A percentile compares a stretch with the other conserved stretches of the same genome.
phyloP scores from a whole-genome alignment of 35 echinoderm and acorn worm species.

The Amphiura filiformis region DNA sequence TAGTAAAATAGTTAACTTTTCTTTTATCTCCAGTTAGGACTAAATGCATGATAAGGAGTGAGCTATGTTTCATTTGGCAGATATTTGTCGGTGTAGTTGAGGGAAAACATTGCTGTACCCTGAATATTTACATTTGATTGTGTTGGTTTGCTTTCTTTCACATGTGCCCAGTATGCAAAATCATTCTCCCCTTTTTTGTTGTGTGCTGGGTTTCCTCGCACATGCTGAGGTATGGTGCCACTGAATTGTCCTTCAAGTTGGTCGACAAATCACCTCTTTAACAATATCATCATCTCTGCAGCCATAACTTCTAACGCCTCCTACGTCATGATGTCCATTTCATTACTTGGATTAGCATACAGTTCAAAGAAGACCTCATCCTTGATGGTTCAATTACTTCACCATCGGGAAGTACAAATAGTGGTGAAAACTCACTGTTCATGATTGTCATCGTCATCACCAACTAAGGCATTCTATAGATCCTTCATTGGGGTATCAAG shows the following conservation, averaged over 20 bases:
- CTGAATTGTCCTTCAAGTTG: neutral
- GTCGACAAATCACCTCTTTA: neutral
- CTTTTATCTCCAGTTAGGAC: no score
- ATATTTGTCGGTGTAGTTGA: neutral
- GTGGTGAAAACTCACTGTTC: neutral
- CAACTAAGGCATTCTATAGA: no score
- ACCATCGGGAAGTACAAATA: neutral
- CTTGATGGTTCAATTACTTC: neutral
- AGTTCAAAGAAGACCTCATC: neutral
- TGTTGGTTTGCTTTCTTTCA: neutral
- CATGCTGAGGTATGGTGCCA: neutral
- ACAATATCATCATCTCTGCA: neutral
- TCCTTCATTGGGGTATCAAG: no score
- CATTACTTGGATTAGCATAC: neutral
- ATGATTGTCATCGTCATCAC: no score
- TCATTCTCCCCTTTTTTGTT: slow-evolving; percentile 20
- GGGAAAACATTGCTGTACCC: neutral
- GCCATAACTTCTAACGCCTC: neutral
- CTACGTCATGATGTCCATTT: neutral
- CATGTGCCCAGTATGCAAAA: slow-evolving; percentile 17
- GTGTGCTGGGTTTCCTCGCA: neutral
- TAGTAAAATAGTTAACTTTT: no score
- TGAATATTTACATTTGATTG: neutral
- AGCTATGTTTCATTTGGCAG: no score
- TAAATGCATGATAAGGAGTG: no score